Evolutionary conservation across 2,113 vertebrate genomes (phyloP), one percentile per base, ranked within the genome.

Genomic region (Zapus hudsonius): DNA sequence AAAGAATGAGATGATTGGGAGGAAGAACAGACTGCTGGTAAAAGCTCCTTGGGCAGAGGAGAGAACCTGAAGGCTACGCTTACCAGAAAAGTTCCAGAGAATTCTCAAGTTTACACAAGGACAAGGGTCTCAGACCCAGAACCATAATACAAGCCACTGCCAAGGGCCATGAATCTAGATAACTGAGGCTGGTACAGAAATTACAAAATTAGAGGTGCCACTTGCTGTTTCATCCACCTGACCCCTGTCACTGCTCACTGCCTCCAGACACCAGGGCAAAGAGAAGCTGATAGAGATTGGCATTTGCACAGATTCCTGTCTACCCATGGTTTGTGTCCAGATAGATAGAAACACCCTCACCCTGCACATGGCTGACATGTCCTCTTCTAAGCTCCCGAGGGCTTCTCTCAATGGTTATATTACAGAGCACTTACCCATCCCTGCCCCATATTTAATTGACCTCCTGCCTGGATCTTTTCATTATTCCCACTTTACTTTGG

Each of bases 401-500:
- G 7, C 10, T 25, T 42, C 55, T 59, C 80, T 86, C 33, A 0
- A 13, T 15, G 17, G 2, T 38, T 11, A 36, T 13, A 33, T 47
- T 73, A 40, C 17, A 23, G 31, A 79, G 22, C 9, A 38, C 19
- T 16, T 19, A 42, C 31, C 44, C 25, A 3, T 4, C 12, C 6
- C 36, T 75, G 38, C 61, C 90, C 40, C 63, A 6, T 13, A 44
- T 31, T 55, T 19, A 5, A 40, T 0, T 7, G 82, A 31, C 42
- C 31, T 47, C n/a, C 27, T 0, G 3, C 8, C 27, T 29, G 20
- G 22, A 7, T 42, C 69, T 78, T 55, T 84, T 61, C 47, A 36
- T 7, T 2, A 36, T 2, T 1, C 11, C 29, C 22, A 19, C 2
- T 8, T 6, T 10, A 20, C 55, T 3, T 36, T 6, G 61, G 57